Base-by-base conservation (phyloP, 2,888 invertebrate genomes). In the Hydrotaea diabolus region DNA sequence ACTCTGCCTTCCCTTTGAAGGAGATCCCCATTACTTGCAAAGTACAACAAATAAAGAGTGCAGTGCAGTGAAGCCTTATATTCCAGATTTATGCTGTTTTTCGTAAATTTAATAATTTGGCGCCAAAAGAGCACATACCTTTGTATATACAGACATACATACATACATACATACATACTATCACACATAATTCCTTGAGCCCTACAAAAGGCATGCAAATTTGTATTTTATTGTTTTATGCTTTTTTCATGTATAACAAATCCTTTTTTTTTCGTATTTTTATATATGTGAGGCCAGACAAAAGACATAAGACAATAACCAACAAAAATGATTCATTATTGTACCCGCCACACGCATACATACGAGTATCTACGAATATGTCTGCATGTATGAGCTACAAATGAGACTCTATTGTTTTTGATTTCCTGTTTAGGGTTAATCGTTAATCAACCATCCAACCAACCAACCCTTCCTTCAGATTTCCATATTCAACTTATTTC, bases 361-460 rank as follows among this genome's bases (percentile, higher is more conserved):
- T 55, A 13, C 39, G 9, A 1, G 39, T 53, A 19, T 53, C 17
- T 53, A 55, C 8, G 2, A 9, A 19, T 21, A 21, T 55, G 17
- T 55, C 23, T 59, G 15, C 13, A 57, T 59, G 23, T 59, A 26
- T 23, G 26, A 5, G 59, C 59, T 23, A 43, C 31, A 69, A 69
- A 46, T 69, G 46, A 69, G 69, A 69, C 69, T 69, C 69, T 69
- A 69, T 69, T 69, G 83, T 80, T 66, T 77, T 74, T 74, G 55
- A 80, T 83, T 83, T 83, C 83, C 83, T 80, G 83, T 83, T 83
- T 71, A 74, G 74, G 71, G 59, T 75, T 71, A 75, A 77, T 46
- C 69, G 69, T 69, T 55, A 55, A 64, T 64, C 31, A 64, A 31
- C 31, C 3, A 31, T 7, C 31, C 31, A 31, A 31, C 31, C 31